phyloP scores from a whole-genome alignment of 2,888 invertebrate genomes.

The Philhelius pedissequus region DNA sequence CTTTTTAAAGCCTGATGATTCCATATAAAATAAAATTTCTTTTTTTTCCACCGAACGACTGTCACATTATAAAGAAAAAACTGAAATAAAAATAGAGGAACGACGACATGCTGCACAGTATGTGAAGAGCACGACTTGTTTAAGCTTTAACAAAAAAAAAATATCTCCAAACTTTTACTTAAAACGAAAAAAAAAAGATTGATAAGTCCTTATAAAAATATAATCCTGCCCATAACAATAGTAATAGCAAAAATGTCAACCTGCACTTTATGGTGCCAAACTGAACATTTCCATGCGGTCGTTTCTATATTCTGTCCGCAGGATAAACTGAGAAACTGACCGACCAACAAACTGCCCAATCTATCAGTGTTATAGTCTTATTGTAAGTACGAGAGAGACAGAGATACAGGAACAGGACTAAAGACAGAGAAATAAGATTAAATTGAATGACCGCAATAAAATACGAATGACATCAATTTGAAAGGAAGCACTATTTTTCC shows the following conservation, averaged over 20 bases:
- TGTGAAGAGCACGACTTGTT: background rate
- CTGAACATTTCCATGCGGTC: conserved; percentile 47
- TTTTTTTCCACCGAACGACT: background rate
- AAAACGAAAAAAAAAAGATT: background rate
- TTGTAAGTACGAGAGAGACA: background rate
- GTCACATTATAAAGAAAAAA: background rate
- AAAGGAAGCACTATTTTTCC: conserved; percentile 43
- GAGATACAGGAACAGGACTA: too few species aligned
- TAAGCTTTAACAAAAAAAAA: conserved; percentile 17
- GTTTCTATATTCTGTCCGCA: conserved; percentile 4
- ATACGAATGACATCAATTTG: conserved; percentile 63
- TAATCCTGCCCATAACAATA: conserved; percentile 38
- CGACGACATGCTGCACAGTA: background rate
- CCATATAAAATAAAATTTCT: background rate
- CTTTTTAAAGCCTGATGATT: background rate
- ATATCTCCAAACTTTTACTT: background rate
- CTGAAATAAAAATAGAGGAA: background rate
- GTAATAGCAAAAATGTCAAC: conserved; percentile 24
- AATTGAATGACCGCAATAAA: conserved; percentile 64
- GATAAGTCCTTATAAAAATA: conserved; percentile 58
- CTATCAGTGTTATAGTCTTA: conserved; percentile 20
- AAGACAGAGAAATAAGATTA: conserved; percentile 39
- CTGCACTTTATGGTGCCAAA: conserved; percentile 56
- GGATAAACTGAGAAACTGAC: conserved; percentile 11
- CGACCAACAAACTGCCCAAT: conserved; percentile 2